phyloP scores from a whole-genome alignment of 2,888 invertebrate species.

The Drosophila mulleri region DNA sequence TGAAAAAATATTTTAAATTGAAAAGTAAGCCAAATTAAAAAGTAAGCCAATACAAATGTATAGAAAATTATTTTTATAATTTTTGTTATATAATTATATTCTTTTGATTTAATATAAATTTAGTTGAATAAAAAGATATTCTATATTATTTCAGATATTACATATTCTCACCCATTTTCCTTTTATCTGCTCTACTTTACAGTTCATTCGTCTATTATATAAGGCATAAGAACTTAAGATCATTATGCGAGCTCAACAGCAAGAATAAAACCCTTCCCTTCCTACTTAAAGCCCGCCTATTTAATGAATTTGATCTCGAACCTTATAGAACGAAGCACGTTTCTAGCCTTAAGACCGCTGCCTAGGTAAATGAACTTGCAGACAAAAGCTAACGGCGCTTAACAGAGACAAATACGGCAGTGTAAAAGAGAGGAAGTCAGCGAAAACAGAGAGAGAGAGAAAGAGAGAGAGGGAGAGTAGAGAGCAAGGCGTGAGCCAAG shows the following conservation, averaged over 20 bases:
- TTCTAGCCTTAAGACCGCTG: slow-evolving; percentile 35
- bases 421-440: not conserved
- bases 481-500: slow-evolving; percentile 7
- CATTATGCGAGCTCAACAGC: slow-evolving; percentile 10
- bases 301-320: slow-evolving; percentile 69
- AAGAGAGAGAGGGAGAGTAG: not conserved
- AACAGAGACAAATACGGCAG: slow-evolving; percentile 22
- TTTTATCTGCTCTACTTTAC: slow-evolving; percentile 3
- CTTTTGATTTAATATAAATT: not conserved
- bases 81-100: too few species aligned
- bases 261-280: slow-evolving; percentile 40
- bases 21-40: not conserved
- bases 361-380: slow-evolving; percentile 73
- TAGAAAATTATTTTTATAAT: too few species aligned
- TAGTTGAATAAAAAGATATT: not conserved
- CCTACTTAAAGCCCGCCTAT: slow-evolving; percentile 47
- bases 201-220: not conserved
- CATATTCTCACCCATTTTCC: not conserved
- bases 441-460: not conserved
- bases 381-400: slow-evolving; percentile 75
- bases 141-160: not conserved
- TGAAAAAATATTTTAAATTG: not conserved
- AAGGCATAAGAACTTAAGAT: slow-evolving; percentile 28
- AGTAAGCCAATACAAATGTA: not conserved
- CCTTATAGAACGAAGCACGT: slow-evolving; percentile 58